These are phyloP conservation scores for Blennius ocellaris DNA, from an alignment of 2,113 vertebrate genomes.

Conservation along the genomic window DNA sequence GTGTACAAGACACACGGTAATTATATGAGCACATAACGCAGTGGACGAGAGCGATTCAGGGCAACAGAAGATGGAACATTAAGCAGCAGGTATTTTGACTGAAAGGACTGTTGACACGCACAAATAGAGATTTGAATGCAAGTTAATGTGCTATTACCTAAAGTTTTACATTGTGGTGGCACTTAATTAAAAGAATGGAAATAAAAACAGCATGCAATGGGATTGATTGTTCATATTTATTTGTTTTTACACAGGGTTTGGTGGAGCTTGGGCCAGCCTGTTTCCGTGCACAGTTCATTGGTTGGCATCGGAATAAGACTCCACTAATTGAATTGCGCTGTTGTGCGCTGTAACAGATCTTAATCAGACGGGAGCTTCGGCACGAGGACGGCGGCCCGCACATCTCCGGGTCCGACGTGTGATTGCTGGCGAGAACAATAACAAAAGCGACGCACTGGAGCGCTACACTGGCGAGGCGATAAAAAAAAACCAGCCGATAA, in stretches of 20 bases:
- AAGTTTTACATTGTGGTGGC: no score
- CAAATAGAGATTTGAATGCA: conserved; percentile 5
- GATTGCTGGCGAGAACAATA: conserved; percentile 33
- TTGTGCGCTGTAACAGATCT: conserved; percentile 60
- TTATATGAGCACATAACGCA: conserved; percentile 21
- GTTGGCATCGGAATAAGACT: conserved; percentile 33
- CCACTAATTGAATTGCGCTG: conserved; percentile 66
- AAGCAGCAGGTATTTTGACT: conserved; percentile 36
- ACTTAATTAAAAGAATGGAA: no score
- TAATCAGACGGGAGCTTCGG: conserved; percentile 52
- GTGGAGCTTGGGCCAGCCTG: conserved; percentile 10
- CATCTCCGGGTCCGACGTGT: conserved; percentile 40
- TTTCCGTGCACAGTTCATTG: conserved; percentile 55
- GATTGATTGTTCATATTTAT: conserved; percentile 63
- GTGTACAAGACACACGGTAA: conserved; percentile 24
- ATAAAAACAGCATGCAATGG: no score
- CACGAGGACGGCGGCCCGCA: conserved; percentile 16
- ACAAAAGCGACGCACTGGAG: conserved; percentile 8
- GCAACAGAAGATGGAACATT: conserved; percentile 18
- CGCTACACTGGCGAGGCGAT: neutral
- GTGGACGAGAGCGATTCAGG: conserved; percentile 2
- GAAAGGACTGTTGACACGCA: conserved; percentile 41
- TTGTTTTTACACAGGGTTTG: neutral
- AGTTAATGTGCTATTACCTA: neutral
- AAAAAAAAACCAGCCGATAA: conserved; percentile 4